A percentile compares a stretch with the other conserved stretches of the same genome.
Evolutionary conservation across 2,113 vertebrate genomes (phyloP).

Genomic region (Paralichthys olivaceus): DNA sequence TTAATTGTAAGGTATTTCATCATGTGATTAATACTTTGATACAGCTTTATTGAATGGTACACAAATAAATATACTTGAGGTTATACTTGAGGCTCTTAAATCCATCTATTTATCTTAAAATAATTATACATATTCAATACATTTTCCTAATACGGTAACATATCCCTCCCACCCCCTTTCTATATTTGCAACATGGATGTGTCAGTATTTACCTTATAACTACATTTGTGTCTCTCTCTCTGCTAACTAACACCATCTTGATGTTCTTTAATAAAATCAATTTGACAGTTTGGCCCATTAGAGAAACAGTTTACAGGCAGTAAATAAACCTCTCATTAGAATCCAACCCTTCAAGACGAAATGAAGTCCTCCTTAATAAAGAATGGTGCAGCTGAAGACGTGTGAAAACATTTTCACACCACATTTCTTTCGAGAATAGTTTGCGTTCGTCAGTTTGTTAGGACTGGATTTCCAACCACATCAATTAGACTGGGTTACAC

Average conservation of each 20-base stretch:
- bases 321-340: not conserved
- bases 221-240: not conserved
- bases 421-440: constrained; percentile 18
- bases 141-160: too few species aligned
- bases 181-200: not conserved
- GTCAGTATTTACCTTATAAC: not conserved
- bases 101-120: too few species aligned
- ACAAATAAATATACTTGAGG: too few species aligned
- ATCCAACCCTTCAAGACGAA: not conserved
- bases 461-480: constrained; percentile 48
- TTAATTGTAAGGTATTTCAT: too few species aligned
- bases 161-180: not conserved
- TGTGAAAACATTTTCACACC: not conserved
- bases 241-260: not conserved
- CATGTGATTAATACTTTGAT: too few species aligned
- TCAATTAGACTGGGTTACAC: constrained; percentile 34
- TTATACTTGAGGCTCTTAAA: too few species aligned
- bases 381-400: not conserved
- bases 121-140: too few species aligned
- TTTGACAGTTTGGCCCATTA: not conserved
- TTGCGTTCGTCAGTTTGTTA: constrained; percentile 62
- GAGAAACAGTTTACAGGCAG: not conserved
- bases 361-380: not conserved
- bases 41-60: too few species aligned
- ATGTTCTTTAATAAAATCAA: not conserved